Conservation (phyloP, 2,888 invertebrate species). For the Syrista parreyssii region DNA sequence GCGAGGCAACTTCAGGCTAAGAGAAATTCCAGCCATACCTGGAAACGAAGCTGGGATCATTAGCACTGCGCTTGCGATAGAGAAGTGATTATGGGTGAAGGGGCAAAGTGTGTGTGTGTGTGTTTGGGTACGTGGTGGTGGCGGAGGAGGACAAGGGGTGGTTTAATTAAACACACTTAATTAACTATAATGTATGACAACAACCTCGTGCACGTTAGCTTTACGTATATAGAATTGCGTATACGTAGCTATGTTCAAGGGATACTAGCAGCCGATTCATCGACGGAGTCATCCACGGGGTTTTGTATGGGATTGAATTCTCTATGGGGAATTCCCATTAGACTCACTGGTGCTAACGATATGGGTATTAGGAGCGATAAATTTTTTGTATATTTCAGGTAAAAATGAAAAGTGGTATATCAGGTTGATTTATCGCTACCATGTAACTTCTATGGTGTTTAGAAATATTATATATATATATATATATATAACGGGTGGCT, state of each 20-base stretch:
- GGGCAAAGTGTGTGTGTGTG: not conserved
- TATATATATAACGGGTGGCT: not conserved
- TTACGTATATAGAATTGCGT: not conserved
- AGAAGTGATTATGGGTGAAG: conserved; percentile 13
- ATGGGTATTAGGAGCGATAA: no score
- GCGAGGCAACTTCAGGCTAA: conserved; percentile 19
- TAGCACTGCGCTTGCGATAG: conserved; percentile 38
- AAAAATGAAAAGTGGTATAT: not conserved
- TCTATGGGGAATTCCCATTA: no score
- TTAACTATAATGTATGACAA: conserved; percentile 43
- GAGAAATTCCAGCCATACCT: conserved; percentile 47
- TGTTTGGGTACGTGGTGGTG: conserved; percentile 7
- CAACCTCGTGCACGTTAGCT: conserved; percentile 12
- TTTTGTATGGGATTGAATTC: no score
- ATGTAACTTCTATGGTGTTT: not conserved
- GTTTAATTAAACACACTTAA: conserved; percentile 58
- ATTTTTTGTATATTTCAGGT: no score
- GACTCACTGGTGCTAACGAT: no score
- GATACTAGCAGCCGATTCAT: no score
- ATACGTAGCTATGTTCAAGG: not conserved
- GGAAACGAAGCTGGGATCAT: conserved; percentile 45
- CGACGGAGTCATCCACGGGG: no score
- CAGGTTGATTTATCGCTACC: not conserved
- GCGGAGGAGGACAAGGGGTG: conserved; percentile 35
- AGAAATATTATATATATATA: not conserved